Conservation (phyloP, 2,113 vertebrate genomes). For the Pterophyllum scalare region DNA sequence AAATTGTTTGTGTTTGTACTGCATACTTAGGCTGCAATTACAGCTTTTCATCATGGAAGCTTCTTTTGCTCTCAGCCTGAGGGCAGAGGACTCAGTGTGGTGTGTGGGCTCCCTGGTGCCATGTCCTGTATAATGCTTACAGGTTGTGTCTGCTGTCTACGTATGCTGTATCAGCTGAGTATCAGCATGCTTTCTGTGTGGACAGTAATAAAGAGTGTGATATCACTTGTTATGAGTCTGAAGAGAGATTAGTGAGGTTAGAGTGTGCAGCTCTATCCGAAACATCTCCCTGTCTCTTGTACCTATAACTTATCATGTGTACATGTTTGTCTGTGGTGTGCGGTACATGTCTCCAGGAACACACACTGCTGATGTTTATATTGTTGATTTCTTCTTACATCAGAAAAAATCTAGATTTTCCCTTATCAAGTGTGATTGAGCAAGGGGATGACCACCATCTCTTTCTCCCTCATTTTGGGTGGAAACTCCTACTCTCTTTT, state of each 20-base stretch:
- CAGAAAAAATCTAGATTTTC: constrained; percentile 26
- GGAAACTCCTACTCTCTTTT: constrained; percentile 36
- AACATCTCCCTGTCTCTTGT: constrained; percentile 15
- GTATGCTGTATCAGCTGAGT: constrained; percentile 54
- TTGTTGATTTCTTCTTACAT: constrained; percentile 8
- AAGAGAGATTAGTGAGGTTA: constrained; percentile 39
- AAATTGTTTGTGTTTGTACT: constrained; percentile 56
- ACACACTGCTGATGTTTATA: not conserved
- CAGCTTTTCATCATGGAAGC: constrained; percentile 28
- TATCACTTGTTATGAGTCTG: constrained; percentile 53
- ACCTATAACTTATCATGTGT: constrained; percentile 26
- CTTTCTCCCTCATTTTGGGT: constrained; percentile 15
- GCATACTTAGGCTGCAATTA: constrained; percentile 52
- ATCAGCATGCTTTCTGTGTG: constrained; percentile 41
- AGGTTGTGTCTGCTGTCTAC: constrained; percentile 65
- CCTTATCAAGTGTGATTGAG: constrained; percentile 49
- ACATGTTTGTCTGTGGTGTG: not conserved
- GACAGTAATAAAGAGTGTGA: constrained; percentile 25
- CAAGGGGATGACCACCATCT: constrained; percentile 8
- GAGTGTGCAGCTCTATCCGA: not conserved
- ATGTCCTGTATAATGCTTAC: constrained; percentile 55
- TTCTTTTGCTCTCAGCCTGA: constrained; percentile 31
- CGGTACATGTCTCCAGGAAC: not conserved
- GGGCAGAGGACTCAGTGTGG: constrained; percentile 21
- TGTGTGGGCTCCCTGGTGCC: constrained; percentile 61